phyloP scores from a whole-genome alignment of 1,140 invertebrate genomes.

The Philopotamus ludificatus region DNA sequence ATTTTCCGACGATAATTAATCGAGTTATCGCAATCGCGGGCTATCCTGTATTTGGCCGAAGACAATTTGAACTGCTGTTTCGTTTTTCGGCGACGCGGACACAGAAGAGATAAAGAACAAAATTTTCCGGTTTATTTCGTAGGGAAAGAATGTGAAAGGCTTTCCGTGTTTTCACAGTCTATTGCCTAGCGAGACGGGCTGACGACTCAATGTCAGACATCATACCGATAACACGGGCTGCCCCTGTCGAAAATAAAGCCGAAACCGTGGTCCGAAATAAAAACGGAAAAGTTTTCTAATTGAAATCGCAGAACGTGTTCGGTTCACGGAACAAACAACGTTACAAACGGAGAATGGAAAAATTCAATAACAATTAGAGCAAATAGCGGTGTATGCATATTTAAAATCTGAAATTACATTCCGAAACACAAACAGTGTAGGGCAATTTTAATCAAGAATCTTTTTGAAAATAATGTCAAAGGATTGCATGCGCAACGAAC shows the following conservation, averaged over 20 bases:
- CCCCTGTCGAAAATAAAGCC: too few relatives aligned
- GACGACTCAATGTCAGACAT: not conserved
- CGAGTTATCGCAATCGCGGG: too few relatives aligned
- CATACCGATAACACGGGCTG: too few relatives aligned
- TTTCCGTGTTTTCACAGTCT: not conserved
- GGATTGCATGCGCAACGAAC: too few relatives aligned
- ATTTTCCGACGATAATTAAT: too few relatives aligned
- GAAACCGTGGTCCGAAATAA: not conserved
- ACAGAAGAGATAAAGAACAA: not conserved
- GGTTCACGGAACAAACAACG: not conserved
- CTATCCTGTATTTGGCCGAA: not conserved
- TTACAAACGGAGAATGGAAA: too few relatives aligned
- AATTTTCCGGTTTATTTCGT: not conserved
- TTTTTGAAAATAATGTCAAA: too few relatives aligned
- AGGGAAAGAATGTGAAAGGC: not conserved
- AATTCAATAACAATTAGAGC: too few relatives aligned
- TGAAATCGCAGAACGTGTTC: not conserved
- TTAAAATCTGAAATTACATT: too few relatives aligned
- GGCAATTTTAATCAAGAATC: too few relatives aligned
- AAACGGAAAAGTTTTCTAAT: not conserved
- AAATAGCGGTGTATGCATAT: too few relatives aligned
- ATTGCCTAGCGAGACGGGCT: not conserved
- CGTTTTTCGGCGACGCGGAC: not conserved
- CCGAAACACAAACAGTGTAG: too few relatives aligned
- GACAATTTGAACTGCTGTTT: not conserved